These are phyloP conservation scores for Macaria liturata DNA, from an alignment of 2,888 invertebrate genomes.

Conservation along the genomic window DNA sequence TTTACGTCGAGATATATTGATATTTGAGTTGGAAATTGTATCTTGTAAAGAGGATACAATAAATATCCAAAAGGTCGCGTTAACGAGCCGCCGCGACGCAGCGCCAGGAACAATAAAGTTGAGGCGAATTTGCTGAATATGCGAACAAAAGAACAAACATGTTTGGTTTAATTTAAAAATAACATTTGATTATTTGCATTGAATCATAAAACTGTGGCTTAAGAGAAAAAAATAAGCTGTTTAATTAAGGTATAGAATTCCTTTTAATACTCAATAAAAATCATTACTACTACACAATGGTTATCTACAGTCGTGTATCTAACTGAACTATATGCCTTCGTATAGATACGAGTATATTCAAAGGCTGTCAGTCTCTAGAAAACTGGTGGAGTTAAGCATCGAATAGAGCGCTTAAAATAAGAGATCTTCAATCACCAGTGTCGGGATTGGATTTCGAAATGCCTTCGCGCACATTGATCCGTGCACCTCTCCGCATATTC, in stretches of 20 bases:
- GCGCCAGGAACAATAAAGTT: constrained; percentile 77
- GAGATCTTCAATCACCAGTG: constrained; percentile 30
- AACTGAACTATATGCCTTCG: no score
- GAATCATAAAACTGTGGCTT: no score
- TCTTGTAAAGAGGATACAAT: constrained; percentile 80
- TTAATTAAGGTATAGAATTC: no score
- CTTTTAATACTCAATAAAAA: no score
- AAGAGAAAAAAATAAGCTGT: no score
- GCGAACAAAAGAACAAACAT: constrained; percentile 59
- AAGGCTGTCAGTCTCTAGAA: no score
- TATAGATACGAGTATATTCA: no score
- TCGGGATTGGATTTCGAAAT: constrained; percentile 52
- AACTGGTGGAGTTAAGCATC: constrained; percentile 35
- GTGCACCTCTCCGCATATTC: constrained; percentile 60
- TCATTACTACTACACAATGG: no score
- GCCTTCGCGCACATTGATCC: constrained; percentile 60
- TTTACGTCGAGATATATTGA: constrained; percentile 30
- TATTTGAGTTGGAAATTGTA: constrained; percentile 73
- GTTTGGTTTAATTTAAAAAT: constrained; percentile 58
- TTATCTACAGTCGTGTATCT: no score
- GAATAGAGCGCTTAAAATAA: constrained; percentile 30
- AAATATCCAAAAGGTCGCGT: constrained; percentile 80
- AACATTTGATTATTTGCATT: constrained; percentile 31
- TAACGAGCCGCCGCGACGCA: constrained; percentile 67
- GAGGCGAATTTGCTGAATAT: constrained; percentile 62